These are phyloP conservation scores for Phthorimaea operculella DNA, from an alignment of 1,140 invertebrate species.

Conservation along the genomic window DNA sequence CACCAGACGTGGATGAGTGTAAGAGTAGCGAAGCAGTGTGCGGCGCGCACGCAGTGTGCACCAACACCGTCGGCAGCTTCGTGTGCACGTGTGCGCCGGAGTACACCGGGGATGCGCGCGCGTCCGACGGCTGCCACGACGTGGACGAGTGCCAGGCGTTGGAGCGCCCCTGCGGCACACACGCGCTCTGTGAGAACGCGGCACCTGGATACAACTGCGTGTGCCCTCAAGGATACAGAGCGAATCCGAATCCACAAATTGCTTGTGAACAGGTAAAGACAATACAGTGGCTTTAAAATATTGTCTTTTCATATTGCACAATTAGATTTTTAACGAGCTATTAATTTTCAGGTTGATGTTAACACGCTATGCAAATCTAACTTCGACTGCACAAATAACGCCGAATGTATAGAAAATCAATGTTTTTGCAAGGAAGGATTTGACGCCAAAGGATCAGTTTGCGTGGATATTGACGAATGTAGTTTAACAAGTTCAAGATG, in stretches of 20 bases:
- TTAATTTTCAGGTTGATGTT: constrained; percentile 76
- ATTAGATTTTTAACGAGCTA: neutral
- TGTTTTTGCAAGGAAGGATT: constrained; percentile 94
- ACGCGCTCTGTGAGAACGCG: constrained; percentile 90
- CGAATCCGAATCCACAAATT: constrained; percentile 82
- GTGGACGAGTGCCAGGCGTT: constrained; percentile 89
- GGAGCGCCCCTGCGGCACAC: constrained; percentile 84
- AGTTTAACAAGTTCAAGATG: constrained; percentile 74
- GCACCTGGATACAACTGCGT: constrained; percentile 88
- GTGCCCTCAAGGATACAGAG: constrained; percentile 89
- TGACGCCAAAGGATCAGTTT: constrained; percentile 80
- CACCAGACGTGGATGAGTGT: constrained; percentile 90
- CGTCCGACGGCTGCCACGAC: constrained; percentile 79
- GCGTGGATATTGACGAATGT: constrained; percentile 88
- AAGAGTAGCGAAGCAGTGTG: constrained; percentile 78
- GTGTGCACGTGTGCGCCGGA: constrained; percentile 84
- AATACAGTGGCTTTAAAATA: neutral
- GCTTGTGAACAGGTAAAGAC: constrained; percentile 86
- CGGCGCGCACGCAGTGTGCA: constrained; percentile 85
- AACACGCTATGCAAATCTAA: constrained; percentile 87
- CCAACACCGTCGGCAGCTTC: constrained; percentile 88
- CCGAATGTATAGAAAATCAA: constrained; percentile 86
- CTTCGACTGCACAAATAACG: constrained; percentile 93
- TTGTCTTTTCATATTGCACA: neutral
- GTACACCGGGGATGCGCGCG: constrained; percentile 86